A percentile compares a stretch with the other conserved stretches of the same genome.
phyloP scores from a whole-genome alignment of 2,888 invertebrate species.

The Andricus curvator region DNA sequence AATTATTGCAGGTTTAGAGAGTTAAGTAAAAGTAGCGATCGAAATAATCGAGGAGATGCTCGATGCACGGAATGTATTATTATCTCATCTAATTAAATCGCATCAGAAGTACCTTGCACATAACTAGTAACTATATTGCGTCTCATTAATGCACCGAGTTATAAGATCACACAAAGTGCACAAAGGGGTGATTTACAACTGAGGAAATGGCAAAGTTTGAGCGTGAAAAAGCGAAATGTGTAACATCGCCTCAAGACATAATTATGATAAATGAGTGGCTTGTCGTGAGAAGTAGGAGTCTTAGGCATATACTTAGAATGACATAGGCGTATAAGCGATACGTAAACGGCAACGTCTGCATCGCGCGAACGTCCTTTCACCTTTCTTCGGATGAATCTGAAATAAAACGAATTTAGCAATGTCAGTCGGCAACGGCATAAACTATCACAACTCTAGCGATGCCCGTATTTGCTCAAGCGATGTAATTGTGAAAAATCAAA shows the following conservation, averaged over 20 bases:
- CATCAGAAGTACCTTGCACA: conserved; percentile 6
- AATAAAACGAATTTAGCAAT: conserved; percentile 56
- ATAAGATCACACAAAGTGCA: conserved; percentile 27
- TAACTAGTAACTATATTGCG: conserved; percentile 10
- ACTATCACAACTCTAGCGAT: conserved; percentile 20
- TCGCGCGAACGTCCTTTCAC: conserved; percentile 53
- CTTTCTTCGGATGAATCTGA: conserved; percentile 50
- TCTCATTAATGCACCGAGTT: conserved; percentile 32
- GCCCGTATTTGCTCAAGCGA: conserved; percentile 29
- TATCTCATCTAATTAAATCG: conserved; percentile 36
- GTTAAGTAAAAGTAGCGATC: background rate
- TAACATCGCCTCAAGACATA: conserved; percentile 42
- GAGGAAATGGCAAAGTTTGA: conserved; percentile 46
- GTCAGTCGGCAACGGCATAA: conserved; percentile 46
- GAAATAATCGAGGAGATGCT: conserved; percentile 16
- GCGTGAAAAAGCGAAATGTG: conserved; percentile 45
- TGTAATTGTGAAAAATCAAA: conserved; percentile 44
- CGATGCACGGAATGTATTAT: conserved; percentile 13
- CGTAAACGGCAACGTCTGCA: conserved; percentile 32
- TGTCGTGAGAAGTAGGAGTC: conserved; percentile 48
- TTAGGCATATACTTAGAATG: conserved; percentile 27
- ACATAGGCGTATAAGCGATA: conserved; percentile 31
- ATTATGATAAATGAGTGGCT: conserved; percentile 54
- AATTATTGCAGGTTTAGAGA: background rate
- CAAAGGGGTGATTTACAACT: conserved; percentile 41